Base-by-base conservation (phyloP, 2,797 vertebrate genomes). In the Emys orbicularis region DNA sequence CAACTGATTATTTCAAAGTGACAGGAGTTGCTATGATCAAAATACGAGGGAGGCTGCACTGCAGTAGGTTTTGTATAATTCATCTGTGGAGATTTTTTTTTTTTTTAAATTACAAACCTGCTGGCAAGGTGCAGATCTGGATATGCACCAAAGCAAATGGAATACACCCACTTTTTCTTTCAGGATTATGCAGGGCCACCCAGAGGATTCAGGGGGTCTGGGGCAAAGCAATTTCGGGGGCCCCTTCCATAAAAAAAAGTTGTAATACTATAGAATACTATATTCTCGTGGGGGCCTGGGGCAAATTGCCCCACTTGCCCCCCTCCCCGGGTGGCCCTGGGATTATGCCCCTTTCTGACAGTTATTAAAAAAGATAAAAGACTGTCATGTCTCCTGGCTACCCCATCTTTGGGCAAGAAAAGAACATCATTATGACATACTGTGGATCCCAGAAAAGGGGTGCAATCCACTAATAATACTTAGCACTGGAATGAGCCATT, bases 381-480 rank as follows among this genome's bases (percentile, higher is more conserved):
- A 0, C 27, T 47, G 13, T 37, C 16, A 41, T 19, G 54, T 47
- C 44, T 76, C 74, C 74, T 29, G 23, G 53, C 19, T 44, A 47
- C 34, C 76, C 59, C 23, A 12, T 1, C 13, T 74, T 10, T 0
- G 2, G 56, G 37, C 56, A 37, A 0, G 0, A 44, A 34, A 53
- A 82, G 41, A 10, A 29, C 15, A 12, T 81, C n/a, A 54, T 15
- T 27, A 13, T 54, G 31, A 29, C 12, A 25, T 37, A 27, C 5
- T 68, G 19, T 3, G 23, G 79, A 29, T 18, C 34, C 23, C 27
- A 41, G 23, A 18, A 41, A 29, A 25, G 25, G n/a, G 37, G 53
- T 53, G 23, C 50, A 54, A 37, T 68, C 65, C n/a, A 21, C 19
- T 37, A 68, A 68, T 37, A 21, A 21, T 37, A 68, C 65, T 37